Percentiles rank a stretch among this genome's conserved stretches.
phyloP scores from a whole-genome alignment of 2,113 vertebrate species.

The Ceyx cyanopectus region DNA sequence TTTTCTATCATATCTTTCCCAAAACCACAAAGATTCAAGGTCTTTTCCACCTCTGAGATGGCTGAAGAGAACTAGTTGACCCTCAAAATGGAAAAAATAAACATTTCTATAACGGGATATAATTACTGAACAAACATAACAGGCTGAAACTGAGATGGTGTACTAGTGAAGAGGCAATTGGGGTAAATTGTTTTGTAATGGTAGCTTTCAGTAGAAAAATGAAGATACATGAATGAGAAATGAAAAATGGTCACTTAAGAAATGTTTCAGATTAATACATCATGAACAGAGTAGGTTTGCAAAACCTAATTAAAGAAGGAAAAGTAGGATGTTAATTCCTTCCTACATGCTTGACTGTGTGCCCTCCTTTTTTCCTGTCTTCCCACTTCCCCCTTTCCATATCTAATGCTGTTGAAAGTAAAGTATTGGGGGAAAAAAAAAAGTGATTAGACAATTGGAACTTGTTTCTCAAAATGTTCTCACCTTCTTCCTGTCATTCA shows the following conservation, averaged over 20 bases:
- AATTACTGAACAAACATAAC: neutral
- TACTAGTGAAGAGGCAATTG: neutral
- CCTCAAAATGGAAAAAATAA: neutral
- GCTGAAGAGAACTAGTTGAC: neutral
- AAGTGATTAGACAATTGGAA: neutral
- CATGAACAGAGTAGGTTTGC: neutral
- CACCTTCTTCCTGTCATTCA: neutral
- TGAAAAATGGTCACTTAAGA: neutral
- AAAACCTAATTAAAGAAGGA: neutral
- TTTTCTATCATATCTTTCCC: no score
- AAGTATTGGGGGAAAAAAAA: neutral
- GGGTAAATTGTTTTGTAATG: neutral
- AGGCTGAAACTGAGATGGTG: neutral
- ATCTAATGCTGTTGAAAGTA: neutral
- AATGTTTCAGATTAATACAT: neutral
- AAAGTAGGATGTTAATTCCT: neutral
- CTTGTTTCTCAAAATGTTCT: neutral
- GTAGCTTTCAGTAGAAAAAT: neutral
- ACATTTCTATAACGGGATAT: neutral
- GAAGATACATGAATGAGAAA: neutral
- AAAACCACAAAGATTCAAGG: neutral
- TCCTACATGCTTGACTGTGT: neutral
- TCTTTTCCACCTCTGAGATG: neutral
- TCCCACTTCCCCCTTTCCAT: neutral
- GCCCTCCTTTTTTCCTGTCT: neutral